These are phyloP conservation scores for Enteromius treurensis DNA, from an alignment of 2,797 vertebrate genomes.

Conservation along the genomic window DNA sequence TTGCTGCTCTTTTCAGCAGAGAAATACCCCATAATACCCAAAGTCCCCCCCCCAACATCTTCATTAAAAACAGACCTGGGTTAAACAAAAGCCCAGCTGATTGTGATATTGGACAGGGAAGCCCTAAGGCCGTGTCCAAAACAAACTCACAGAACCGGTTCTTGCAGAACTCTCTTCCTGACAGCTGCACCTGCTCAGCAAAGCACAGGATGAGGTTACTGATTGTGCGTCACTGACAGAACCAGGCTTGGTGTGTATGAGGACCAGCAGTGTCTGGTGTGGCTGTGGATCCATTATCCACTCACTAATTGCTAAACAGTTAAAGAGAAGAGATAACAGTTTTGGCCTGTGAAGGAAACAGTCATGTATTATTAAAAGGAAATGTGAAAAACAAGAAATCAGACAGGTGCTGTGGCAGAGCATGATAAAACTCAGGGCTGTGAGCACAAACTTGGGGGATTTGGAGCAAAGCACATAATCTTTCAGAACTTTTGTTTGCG, in stretches of 20 bases:
- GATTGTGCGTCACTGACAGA: constrained; percentile 19
- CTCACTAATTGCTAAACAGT: constrained; percentile 51
- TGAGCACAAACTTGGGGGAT: neutral
- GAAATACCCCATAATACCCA: neutral
- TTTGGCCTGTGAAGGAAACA: constrained; percentile 23
- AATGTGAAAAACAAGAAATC: constrained; percentile 9
- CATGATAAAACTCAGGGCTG: neutral
- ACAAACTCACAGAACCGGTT: constrained; percentile 28
- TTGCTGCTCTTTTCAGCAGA: neutral
- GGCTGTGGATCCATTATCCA: constrained; percentile 37
- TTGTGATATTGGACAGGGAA: constrained; percentile 36
- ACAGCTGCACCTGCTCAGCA: constrained; percentile 36
- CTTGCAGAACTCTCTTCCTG: neutral
- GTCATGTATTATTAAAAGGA: constrained; percentile 19
- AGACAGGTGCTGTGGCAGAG: constrained; percentile 5
- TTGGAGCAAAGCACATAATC: neutral
- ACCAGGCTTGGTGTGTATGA: constrained; percentile 23
- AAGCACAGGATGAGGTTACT: constrained; percentile 10
- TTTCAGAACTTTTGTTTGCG: neutral
- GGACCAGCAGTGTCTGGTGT: constrained; percentile 29
- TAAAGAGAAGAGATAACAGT: constrained; percentile 46
- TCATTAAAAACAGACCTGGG: constrained; percentile 43
- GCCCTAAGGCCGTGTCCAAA: constrained; percentile 34
- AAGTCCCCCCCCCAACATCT: neutral
- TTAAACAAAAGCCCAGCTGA: constrained; percentile 18